These are phyloP conservation scores for Diarsia brunnea DNA, from an alignment of 2,888 invertebrate species.

Conservation along the genomic window DNA sequence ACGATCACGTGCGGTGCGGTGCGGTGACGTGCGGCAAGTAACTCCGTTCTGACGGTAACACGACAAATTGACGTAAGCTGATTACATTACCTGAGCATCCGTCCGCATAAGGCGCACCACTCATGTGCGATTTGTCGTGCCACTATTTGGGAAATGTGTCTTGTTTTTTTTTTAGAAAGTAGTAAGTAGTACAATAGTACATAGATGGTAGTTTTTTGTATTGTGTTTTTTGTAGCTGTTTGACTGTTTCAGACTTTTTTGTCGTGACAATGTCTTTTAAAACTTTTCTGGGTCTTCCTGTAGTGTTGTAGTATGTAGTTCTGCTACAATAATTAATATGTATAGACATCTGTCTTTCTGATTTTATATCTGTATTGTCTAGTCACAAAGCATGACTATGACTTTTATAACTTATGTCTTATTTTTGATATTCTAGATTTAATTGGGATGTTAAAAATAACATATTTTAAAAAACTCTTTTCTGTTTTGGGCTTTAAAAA, in stretches of 20 bases:
- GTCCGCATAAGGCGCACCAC: background rate
- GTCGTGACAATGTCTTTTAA: background rate
- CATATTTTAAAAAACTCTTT: background rate
- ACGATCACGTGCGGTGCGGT: slow-evolving; percentile 34
- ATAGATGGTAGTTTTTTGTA: slow-evolving; percentile 16
- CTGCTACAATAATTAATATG: background rate
- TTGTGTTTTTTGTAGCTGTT: background rate
- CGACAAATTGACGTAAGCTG: slow-evolving; percentile 66
- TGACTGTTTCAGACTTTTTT: background rate
- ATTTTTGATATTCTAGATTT: background rate
- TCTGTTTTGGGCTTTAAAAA: background rate
- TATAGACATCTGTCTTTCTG: background rate
- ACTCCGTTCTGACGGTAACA: slow-evolving; percentile 56
- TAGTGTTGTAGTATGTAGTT: background rate
- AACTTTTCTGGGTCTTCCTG: background rate
- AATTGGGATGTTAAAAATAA: background rate
- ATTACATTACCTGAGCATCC: slow-evolving; percentile 59
- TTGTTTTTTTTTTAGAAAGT: background rate
- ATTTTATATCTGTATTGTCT: background rate
- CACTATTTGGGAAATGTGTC: background rate
- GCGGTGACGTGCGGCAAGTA: slow-evolving; percentile 33
- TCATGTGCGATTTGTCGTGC: slow-evolving; percentile 33
- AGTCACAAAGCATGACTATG: background rate
- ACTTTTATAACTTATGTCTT: background rate
- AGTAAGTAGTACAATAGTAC: background rate